Evolutionary conservation across 2,888 invertebrate species (phyloP).

Genomic region (Furcula furcula): DNA sequence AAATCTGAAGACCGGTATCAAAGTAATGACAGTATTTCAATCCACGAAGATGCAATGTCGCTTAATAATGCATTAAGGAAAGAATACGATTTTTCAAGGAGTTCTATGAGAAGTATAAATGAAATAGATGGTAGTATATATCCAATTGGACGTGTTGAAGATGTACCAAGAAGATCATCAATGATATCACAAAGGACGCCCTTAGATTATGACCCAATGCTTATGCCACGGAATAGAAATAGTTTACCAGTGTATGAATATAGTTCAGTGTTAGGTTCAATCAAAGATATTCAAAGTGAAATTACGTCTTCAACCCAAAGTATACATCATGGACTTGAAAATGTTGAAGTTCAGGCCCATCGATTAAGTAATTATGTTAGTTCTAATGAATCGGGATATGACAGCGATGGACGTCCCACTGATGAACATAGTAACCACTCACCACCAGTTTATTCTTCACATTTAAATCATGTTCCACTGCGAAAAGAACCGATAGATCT

Average conservation of each 20-base stretch:
- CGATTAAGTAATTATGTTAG: conserved; percentile 88
- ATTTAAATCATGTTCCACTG: conserved; percentile 55
- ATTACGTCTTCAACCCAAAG: conserved; percentile 71
- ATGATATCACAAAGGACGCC: conserved; percentile 72
- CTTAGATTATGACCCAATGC: conserved; percentile 74
- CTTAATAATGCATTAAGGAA: conserved; percentile 61
- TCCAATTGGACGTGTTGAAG: conserved; percentile 53
- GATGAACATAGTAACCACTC: conserved; percentile 79
- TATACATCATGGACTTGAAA: conserved; percentile 80
- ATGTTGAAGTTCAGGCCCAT: conserved; percentile 82
- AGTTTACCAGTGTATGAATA: conserved; percentile 77
- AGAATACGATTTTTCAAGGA: conserved; percentile 62
- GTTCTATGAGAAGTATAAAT: conserved; percentile 70
- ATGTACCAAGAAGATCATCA: conserved; percentile 64
- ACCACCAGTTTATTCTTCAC: conserved; percentile 77
- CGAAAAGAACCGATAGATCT: conserved; percentile 45
- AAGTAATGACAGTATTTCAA: conserved; percentile 74
- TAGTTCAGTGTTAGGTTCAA: conserved; percentile 60
- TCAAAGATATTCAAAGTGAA: conserved; percentile 66
- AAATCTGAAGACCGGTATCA: conserved; percentile 84
- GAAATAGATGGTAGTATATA: conserved; percentile 59
- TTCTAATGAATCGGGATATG: conserved; percentile 92
- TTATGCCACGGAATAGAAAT: conserved; percentile 73
- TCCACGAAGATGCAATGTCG: conserved; percentile 71
- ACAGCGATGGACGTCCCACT: conserved; percentile 86